phyloP scores from a whole-genome alignment of 2,113 vertebrate species.

The Rhea americana region DNA sequence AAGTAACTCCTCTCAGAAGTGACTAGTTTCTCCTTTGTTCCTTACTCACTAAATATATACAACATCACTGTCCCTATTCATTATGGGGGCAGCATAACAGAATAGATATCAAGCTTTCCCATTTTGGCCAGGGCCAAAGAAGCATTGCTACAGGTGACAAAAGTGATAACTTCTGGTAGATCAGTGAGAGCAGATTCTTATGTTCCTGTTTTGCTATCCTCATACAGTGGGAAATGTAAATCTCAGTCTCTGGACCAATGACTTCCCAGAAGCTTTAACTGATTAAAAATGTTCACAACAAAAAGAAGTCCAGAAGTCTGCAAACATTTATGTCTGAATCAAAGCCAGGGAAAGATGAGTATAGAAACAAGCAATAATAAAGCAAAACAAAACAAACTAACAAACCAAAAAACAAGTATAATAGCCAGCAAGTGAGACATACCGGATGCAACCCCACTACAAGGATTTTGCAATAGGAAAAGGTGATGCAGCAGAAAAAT shows the following conservation, averaged over 20 bases:
- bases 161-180: neutral
- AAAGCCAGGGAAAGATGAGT: constrained; percentile 50
- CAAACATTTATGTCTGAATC: constrained; percentile 61
- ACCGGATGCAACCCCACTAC: neutral
- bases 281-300: constrained; percentile 2
- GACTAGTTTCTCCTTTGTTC: neutral
- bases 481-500: neutral
- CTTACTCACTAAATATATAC: neutral
- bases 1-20: neutral
- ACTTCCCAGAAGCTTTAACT: neutral
- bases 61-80: neutral
- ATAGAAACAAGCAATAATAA: constrained; percentile 22
- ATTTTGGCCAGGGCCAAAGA: neutral
- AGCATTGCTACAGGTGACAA: neutral
- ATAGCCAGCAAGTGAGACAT: neutral
- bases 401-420: constrained; percentile 26
- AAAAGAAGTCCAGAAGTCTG: constrained; percentile 46
- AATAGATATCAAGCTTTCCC: neutral
- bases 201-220: neutral
- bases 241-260: neutral
- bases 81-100: neutral
- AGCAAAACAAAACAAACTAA: neutral
- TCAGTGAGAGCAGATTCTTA: neutral
- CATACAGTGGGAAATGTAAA: neutral
- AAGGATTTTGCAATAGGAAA: neutral